Percentiles rank a stretch among this genome's conserved stretches.
phyloP scores from a whole-genome alignment of 2,888 invertebrate genomes.

The Eilema depressum region DNA sequence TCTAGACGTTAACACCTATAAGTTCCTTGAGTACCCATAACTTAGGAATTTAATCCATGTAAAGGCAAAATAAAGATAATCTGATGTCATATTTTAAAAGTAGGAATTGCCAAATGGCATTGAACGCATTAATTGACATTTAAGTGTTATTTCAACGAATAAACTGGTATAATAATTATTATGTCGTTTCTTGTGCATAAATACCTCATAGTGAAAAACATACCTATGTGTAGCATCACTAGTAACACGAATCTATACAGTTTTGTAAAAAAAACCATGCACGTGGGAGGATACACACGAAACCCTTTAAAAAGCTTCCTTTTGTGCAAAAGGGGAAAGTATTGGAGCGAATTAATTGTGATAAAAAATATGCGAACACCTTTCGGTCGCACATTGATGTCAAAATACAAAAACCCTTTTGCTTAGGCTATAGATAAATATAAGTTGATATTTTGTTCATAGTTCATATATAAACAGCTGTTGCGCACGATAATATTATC shows the following conservation, averaged over 20 bases:
- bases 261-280: conserved; percentile 36
- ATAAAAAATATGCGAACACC: conserved; percentile 72
- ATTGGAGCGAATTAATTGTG: conserved; percentile 73
- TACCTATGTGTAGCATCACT: not conserved
- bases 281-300: conserved; percentile 81
- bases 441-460: conserved; percentile 10
- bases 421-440: conserved; percentile 31
- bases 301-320: conserved; percentile 75
- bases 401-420: conserved; percentile 62
- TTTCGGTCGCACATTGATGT: conserved; percentile 62
- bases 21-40: too few relatives aligned
- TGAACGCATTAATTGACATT: not conserved
- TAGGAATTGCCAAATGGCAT: not conserved
- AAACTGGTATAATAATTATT: not conserved
- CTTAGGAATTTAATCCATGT: too few relatives aligned
- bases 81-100: not conserved
- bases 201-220: not conserved
- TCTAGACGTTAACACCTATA: too few relatives aligned
- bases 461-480: conserved; percentile 7
- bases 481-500: conserved; percentile 4
- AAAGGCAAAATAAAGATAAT: not conserved
- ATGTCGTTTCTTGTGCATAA: not conserved
- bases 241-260: conserved; percentile 1
- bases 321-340: conserved; percentile 79
- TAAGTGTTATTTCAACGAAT: conserved; percentile 4